Percentiles rank a stretch among this genome's conserved stretches.
phyloP scores from a whole-genome alignment of 2,888 invertebrate genomes.

The Heteromurus nitidus region DNA sequence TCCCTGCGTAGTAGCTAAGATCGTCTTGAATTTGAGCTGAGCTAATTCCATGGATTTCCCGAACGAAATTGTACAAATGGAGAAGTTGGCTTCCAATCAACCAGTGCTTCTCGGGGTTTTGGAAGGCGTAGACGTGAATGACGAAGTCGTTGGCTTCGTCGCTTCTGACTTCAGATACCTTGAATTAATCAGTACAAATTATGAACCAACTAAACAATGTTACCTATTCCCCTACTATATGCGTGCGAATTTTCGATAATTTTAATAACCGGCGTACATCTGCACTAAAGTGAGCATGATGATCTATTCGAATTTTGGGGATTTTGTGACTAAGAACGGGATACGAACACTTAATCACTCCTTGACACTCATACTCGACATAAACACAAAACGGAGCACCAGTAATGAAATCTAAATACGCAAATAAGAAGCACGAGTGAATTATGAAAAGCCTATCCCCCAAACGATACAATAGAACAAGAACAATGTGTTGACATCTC shows the following conservation, averaged over 20 bases:
- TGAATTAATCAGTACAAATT: not conserved
- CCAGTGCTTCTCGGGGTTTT: conserved; percentile 67
- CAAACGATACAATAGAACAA: too few relatives aligned
- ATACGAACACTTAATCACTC: conserved; percentile 52
- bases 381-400: conserved; percentile 59
- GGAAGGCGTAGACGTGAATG: conserved; percentile 69
- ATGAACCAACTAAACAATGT: not conserved
- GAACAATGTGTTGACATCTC: not conserved
- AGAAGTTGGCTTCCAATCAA: conserved; percentile 58
- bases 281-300: conserved; percentile 58
- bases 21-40: conserved; percentile 57
- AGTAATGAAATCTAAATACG: conserved; percentile 51
- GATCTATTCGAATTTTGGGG: conserved; percentile 64
- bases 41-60: conserved; percentile 64
- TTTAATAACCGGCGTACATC: conserved; percentile 35
- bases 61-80: conserved; percentile 64
- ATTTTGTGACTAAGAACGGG: conserved; percentile 33
- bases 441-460: too few relatives aligned
- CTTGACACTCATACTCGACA: conserved; percentile 65
- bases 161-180: conserved; percentile 57
- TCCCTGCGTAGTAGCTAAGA: conserved; percentile 50
- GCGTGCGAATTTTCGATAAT: not conserved
- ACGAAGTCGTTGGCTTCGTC: conserved; percentile 67
- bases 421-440: too few relatives aligned
- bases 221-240: not conserved